Evolutionary conservation across 1,140 invertebrate genomes (phyloP).

Genomic region (Nasonia giraulti): DNA sequence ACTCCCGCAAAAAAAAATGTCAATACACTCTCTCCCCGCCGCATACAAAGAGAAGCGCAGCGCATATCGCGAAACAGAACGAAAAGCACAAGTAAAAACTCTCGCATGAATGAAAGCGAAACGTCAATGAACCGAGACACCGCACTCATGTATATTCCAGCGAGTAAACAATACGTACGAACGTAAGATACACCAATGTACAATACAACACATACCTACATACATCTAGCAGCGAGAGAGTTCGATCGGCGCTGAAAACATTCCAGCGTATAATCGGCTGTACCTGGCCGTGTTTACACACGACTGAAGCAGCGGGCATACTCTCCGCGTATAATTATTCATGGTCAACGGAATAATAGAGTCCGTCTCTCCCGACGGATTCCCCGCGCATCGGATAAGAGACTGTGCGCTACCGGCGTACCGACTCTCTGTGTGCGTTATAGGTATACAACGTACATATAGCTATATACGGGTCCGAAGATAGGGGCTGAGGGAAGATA

Average conservation of each 20-base stretch:
- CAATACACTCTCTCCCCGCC: no score
- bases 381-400: neutral
- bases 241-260: conserved; percentile 13
- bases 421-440: no score
- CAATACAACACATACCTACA: no score
- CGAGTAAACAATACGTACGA: conserved; percentile 13
- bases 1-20: no score
- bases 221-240: no score
- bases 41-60: no score
- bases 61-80: no score
- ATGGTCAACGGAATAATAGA: conserved; percentile 38
- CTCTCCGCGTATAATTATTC: conserved; percentile 28
- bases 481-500: neutral
- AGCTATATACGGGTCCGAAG: no score
- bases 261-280: neutral
- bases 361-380: conserved; percentile 30
- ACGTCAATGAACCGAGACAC: neutral
- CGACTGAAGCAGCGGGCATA: neutral
- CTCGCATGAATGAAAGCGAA: neutral
- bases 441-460: neutral
- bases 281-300: neutral
- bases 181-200: neutral
- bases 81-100: neutral
- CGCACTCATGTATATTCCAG: neutral
- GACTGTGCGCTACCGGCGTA: neutral